Conservation (phyloP, 2,113 vertebrate genomes). For the Cervus canadensis region DNA sequence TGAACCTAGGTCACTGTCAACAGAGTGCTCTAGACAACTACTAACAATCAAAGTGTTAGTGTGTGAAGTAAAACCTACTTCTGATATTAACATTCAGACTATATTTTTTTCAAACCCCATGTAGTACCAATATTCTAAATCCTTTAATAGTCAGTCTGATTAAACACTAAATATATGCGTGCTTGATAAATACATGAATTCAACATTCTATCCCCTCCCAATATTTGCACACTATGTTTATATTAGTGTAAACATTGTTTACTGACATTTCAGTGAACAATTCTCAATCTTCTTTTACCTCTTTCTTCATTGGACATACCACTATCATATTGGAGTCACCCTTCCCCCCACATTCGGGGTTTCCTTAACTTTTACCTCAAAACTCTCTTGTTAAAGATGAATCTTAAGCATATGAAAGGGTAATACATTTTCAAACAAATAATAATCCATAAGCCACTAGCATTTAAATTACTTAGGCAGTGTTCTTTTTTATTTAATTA, state of each 20-base stretch:
- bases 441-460: background rate
- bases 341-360: accelerated
- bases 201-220: background rate
- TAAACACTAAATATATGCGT: background rate
- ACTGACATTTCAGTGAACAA: background rate
- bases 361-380: background rate
- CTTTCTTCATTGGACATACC: background rate
- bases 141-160: background rate
- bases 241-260: background rate
- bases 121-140: background rate
- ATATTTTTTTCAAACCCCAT: background rate
- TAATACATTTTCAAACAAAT: background rate
- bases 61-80: background rate
- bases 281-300: background rate
- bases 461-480: background rate
- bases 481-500: background rate
- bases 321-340: background rate
- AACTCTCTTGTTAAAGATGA: background rate
- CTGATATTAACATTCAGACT: background rate
- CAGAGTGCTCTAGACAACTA: background rate
- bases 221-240: background rate
- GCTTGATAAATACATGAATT: background rate
- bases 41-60: background rate
- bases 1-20: background rate
- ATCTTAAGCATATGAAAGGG: background rate